Percentiles rank a stretch among this genome's conserved stretches.
Conservation (phyloP, 30 jellyfish, hydroid and myxozoan species). For the Sanderia malayensis region DNA sequence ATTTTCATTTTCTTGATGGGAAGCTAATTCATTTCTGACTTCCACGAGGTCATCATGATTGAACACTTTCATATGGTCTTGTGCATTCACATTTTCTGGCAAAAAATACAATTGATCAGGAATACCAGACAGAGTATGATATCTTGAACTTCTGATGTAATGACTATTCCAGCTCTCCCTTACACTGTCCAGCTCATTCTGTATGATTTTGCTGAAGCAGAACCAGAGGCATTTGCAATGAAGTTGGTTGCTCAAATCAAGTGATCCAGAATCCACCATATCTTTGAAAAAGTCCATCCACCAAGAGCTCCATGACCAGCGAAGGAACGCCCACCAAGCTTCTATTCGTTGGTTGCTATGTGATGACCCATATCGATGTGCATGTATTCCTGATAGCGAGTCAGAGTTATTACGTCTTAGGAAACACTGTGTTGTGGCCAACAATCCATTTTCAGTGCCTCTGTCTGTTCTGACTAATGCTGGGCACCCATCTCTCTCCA, state of each 20-base stretch:
- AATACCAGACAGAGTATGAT: neutral
- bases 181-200: neutral
- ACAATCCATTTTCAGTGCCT: conserved; percentile 16
- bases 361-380: neutral
- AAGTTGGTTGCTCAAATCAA: neutral
- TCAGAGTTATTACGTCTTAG: conserved; percentile 5
- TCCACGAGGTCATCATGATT: neutral
- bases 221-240: neutral
- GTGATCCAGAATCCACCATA: neutral
- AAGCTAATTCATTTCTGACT: neutral
- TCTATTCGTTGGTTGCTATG: neutral
- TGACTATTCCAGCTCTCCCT: conserved; percentile 1
- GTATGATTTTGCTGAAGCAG: neutral
- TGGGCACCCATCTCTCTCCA: conserved; percentile 19
- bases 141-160: conserved; percentile 8
- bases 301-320: conserved; percentile 5
- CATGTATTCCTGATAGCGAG: conserved; percentile 18
- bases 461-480: conserved; percentile 4
- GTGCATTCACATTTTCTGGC: neutral
- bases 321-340: conserved; percentile 1
- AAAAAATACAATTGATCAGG: conserved; percentile 1
- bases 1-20: neutral
- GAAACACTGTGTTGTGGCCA: conserved; percentile 23
- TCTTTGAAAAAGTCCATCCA: conserved; percentile 3
- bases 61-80: neutral